Evolutionary conservation across 2,888 invertebrate genomes (phyloP).

Genomic region (Meandrusa payeni): DNA sequence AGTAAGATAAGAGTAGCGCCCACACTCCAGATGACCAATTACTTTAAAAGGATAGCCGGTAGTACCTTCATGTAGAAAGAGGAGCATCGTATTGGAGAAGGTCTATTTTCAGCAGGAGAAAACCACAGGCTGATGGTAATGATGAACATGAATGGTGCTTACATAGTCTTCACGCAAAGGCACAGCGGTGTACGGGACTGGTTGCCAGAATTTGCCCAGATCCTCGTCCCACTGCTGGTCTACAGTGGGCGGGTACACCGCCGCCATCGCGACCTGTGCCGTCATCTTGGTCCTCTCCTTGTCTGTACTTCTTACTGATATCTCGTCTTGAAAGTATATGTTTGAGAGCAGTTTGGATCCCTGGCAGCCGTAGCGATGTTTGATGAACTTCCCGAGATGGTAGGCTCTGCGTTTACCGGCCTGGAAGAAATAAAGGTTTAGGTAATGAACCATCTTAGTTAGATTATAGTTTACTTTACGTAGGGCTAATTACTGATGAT

Average conservation of each 20-base stretch:
- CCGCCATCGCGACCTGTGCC: conserved; percentile 59
- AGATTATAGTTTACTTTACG: no score
- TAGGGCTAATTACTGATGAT: no score
- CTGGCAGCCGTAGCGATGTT: conserved; percentile 51
- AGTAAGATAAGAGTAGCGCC: no score
- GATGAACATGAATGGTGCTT: no score
- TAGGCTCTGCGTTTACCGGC: conserved; percentile 56
- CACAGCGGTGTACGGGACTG: conserved; percentile 59
- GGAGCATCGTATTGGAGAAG: no score
- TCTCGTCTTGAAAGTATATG: conserved; percentile 54
- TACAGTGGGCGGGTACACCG: conserved; percentile 57
- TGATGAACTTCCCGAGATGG: conserved; percentile 60
- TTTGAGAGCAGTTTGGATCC: conserved; percentile 51
- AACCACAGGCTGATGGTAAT: no score
- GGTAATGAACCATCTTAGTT: no score
- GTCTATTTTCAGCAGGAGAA: no score
- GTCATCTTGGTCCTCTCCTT: conserved; percentile 74
- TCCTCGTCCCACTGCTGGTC: conserved; percentile 69
- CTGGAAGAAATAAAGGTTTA: conserved; percentile 35
- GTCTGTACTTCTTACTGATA: conserved; percentile 59
- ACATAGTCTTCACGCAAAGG: conserved; percentile 65
- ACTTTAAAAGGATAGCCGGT: no score
- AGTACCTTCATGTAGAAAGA: no score
- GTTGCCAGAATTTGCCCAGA: conserved; percentile 67
- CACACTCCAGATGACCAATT: no score